Evolutionary conservation across 1,140 invertebrate species (phyloP), one percentile per base, ranked within the genome.

Genomic region (Zaprionus tsacasi): DNA sequence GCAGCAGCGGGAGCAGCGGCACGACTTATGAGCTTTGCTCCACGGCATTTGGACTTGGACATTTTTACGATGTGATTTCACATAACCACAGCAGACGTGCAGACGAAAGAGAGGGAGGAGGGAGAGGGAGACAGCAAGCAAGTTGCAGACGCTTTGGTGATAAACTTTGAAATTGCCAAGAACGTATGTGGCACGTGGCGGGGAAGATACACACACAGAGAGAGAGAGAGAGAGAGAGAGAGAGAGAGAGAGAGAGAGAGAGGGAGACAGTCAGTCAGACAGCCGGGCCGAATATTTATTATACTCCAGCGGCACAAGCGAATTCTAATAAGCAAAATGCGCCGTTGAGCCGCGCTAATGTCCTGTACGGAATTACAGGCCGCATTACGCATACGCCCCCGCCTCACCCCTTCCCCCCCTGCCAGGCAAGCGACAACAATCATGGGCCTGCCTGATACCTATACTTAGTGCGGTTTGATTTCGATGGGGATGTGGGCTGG

Each of bases 31-130:
- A 86, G 89, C 82, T 91, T 91, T 89, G 81, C 82, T 57, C 58
- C 76, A 59, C 72, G 71, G 82, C 81, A 87, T 91, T 91, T 83
- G 78, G 85, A 79, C 85, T 89, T 81, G 80, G 85, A 81, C 85
- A 87, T 88, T 91, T 91, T 91, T 90, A 91, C 90, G 89, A 91
- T 81, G 72, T 87, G 85, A 91, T 85, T 91, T 91, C 85, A 81
- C 85, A 89, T 90, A 90, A 89, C 85, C 86, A 89, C 85, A 89
- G 78, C 81, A 89, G 81, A 89, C 81, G 76, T 87, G 85, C 81
- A 88, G 85, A 89, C 83, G 78, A 73, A 40, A 61, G 43, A 56
- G 52, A 59, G 40, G 40, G 60, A 71, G 68, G 58, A 30, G 30
- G 45, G 30, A 50, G 45, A 60, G 60, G 43, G 36, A 68, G 76